Percentiles rank a stretch among this genome's conserved stretches.
Evolutionary conservation across 2,113 vertebrate species (phyloP).

Genomic region (Potamarius usumacintae): DNA sequence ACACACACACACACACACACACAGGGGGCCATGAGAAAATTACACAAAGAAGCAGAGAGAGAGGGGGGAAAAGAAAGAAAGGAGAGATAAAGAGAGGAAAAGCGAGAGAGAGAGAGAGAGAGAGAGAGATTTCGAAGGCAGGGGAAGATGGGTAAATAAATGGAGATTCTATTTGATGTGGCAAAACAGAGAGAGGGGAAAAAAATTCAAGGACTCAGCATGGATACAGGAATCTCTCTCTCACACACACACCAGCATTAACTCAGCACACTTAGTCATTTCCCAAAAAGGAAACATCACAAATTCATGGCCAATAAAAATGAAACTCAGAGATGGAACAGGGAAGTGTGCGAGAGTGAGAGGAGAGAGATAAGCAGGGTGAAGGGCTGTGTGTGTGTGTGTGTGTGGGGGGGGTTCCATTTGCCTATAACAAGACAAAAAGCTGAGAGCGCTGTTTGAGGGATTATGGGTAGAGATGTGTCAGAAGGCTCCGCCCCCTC

Average conservation of each 20-base stretch:
- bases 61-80: not conserved
- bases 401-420: not conserved
- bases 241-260: not conserved
- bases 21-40: not conserved
- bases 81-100: not conserved
- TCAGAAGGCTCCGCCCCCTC: not conserved
- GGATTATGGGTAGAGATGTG: not conserved
- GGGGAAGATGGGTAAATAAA: constrained; percentile 11
- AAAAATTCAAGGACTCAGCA: too few species aligned
- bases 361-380: not conserved
- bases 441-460: not conserved
- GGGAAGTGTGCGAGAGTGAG: not conserved
- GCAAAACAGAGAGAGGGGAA: not conserved
- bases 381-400: not conserved
- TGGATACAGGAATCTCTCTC: not conserved
- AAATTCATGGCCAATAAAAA: not conserved
- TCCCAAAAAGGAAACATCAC: constrained; percentile 3
- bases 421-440: not conserved
- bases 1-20: too few species aligned
- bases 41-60: not conserved
- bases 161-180: constrained; percentile 5
- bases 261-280: constrained; percentile 3
- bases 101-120: not conserved
- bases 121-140: not conserved
- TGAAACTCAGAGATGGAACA: not conserved